Evolutionary conservation across 92 coral and sea anemone genomes (phyloP).

Genomic region (Blastomussa wellsi): DNA sequence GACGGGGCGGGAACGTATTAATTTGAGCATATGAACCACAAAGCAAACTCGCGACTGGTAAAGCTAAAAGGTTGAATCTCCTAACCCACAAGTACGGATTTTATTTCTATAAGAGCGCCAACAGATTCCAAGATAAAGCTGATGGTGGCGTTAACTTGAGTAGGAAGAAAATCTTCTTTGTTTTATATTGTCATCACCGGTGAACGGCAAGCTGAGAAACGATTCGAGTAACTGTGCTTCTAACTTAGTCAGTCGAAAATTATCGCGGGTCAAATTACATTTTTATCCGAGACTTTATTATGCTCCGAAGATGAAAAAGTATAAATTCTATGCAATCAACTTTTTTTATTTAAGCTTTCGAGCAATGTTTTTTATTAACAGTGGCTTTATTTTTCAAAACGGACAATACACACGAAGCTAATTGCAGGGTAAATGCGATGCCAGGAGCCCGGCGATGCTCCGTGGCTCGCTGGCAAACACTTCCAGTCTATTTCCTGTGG

Average conservation of each 20-base stretch:
- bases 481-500: background rate
- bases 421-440: background rate
- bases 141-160: background rate
- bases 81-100: background rate
- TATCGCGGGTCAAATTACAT: background rate
- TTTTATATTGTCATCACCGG: background rate
- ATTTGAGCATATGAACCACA: constrained; percentile 3
- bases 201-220: background rate
- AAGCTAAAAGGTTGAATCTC: background rate
- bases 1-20: constrained; percentile 22
- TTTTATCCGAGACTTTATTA: background rate
- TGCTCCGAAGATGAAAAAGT: background rate
- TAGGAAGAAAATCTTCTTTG: background rate
- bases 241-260: background rate
- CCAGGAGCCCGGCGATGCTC: too few species aligned
- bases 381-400: background rate
- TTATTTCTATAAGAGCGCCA: background rate
- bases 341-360: background rate
- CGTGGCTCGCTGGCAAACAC: background rate
- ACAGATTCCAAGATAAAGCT: background rate
- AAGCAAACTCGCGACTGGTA: constrained; percentile 13
- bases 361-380: background rate
- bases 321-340: background rate
- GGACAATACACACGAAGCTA: background rate
- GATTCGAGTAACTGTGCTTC: background rate